These are phyloP conservation scores for Petrocephalus microphthalmus DNA, from an alignment of 2,113 vertebrate genomes.

Conservation along the genomic window DNA sequence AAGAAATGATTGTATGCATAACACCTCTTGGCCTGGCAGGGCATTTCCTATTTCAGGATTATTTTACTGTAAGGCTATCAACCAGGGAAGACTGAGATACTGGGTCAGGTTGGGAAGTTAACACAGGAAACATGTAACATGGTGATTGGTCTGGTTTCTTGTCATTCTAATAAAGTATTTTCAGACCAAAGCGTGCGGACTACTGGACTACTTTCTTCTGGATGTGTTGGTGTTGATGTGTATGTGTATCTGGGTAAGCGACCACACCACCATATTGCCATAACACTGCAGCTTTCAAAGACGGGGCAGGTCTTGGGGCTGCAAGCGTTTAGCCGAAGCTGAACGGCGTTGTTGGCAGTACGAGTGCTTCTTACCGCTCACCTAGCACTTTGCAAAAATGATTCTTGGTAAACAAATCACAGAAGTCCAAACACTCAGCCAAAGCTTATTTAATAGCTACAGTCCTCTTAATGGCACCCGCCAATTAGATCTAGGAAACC, in stretches of 20 bases:
- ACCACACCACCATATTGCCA: neutral
- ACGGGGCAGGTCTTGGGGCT: neutral
- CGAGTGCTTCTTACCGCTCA: neutral
- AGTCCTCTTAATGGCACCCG: neutral
- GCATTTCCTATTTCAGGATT: conserved; percentile 56
- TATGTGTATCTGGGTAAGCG: neutral
- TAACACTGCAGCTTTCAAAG: neutral
- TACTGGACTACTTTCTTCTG: neutral
- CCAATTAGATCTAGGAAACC: neutral
- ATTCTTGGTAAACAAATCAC: neutral
- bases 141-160: conserved; percentile 47
- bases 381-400: neutral
- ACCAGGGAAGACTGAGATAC: conserved; percentile 25
- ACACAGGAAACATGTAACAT: conserved; percentile 35
- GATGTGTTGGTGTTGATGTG: neutral
- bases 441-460: neutral
- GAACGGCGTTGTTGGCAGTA: neutral
- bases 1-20: conserved; percentile 74
- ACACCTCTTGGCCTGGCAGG: conserved; percentile 70
- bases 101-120: conserved; percentile 33
- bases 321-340: neutral
- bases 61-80: conserved; percentile 39
- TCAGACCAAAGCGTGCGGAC: conserved; percentile 10
- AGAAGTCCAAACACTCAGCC: neutral
- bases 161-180: conserved; percentile 50